These are phyloP conservation scores for Pseudococcus longispinus DNA, from an alignment of 2,888 invertebrate genomes.

Conservation along the genomic window DNA sequence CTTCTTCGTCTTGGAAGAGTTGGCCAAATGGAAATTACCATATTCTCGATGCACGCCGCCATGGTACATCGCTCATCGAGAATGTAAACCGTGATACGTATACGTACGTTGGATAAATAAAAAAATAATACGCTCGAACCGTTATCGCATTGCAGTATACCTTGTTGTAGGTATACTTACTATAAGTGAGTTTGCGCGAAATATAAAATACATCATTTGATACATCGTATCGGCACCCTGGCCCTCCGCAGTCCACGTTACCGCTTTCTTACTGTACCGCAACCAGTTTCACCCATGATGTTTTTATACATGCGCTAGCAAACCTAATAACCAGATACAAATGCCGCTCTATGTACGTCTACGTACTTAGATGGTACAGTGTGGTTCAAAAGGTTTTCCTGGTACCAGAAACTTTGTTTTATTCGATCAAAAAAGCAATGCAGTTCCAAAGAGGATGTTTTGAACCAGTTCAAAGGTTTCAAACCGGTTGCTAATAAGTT, in stretches of 20 bases:
- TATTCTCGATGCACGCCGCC: neutral
- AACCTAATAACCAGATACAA: constrained; percentile 1
- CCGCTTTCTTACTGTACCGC: neutral
- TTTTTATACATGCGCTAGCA: neutral
- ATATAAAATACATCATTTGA: constrained; percentile 18
- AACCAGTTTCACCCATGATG: neutral
- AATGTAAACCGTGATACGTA: constrained; percentile 1
- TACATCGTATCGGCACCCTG: neutral
- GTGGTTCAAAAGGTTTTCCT: neutral
- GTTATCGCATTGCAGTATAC: neutral
- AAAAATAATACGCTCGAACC: constrained; percentile 7
- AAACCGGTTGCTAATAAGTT: too few relatives aligned
- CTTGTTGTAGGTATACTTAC: neutral
- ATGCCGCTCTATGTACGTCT: neutral
- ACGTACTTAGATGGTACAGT: neutral
- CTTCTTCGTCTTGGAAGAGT: neutral
- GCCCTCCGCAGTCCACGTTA: neutral
- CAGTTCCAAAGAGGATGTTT: neutral
- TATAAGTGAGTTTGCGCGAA: neutral
- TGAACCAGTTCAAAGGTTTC: too few relatives aligned
- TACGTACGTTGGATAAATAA: neutral
- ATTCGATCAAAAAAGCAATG: neutral
- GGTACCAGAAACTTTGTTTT: neutral
- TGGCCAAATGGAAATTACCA: neutral
- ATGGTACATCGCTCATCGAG: neutral